phyloP scores from a whole-genome alignment of 2,888 invertebrate genomes.

The Didymodactylos carnosus region DNA sequence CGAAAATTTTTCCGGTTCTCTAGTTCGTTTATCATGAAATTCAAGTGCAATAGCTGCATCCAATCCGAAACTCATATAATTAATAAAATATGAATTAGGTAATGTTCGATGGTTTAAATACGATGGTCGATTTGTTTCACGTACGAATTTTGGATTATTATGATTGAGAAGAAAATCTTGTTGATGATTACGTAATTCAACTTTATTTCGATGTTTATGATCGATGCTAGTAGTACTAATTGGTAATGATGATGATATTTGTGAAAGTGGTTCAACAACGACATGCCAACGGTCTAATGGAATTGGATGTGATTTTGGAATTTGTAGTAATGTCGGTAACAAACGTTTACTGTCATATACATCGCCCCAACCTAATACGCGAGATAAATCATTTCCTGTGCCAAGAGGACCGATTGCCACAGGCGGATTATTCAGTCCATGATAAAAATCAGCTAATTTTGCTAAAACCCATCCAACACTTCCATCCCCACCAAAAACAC shows the following conservation, averaged over 20 bases:
- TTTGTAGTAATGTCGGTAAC: not conserved
- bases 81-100: conserved; percentile 48
- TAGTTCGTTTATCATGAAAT: conserved; percentile 75
- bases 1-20: conserved; percentile 63
- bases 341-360: conserved; percentile 44
- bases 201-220: conserved; percentile 26
- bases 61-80: conserved; percentile 91
- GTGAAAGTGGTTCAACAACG: not conserved
- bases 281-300: not conserved
- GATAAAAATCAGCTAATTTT: conserved; percentile 2
- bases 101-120: not conserved
- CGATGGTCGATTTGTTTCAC: not conserved
- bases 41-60: conserved; percentile 94
- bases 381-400: conserved; percentile 85
- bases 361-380: conserved; percentile 88
- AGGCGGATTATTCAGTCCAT: conserved; percentile 39
- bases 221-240: no score
- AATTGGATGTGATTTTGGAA: not conserved
- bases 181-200: no score
- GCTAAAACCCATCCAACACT: conserved; percentile 95
- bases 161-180: conserved; percentile 47
- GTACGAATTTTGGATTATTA: conserved; percentile 26
- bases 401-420: conserved; percentile 86
- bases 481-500: conserved; percentile 80
- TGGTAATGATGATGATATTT: no score